These are phyloP conservation scores for Callosobruchus maculatus DNA, from an alignment of 2,888 invertebrate genomes.

Conservation along the genomic window DNA sequence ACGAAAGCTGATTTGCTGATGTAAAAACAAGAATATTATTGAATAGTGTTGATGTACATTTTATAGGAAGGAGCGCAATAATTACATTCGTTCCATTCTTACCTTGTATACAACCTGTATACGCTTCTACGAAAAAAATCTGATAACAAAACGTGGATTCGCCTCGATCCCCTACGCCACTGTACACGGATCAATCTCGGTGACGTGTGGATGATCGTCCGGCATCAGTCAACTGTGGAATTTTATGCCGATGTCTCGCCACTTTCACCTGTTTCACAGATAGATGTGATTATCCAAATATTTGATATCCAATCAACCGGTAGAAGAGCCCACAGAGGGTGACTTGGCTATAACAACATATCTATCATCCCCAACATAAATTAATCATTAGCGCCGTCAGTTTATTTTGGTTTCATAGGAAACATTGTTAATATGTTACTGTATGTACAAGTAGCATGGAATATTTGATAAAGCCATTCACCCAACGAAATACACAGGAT, in stretches of 20 bases:
- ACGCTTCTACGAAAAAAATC: neutral
- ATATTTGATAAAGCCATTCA: too few relatives aligned
- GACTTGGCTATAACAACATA: neutral
- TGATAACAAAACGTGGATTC: neutral
- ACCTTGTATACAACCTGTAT: too few relatives aligned
- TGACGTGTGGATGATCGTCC: neutral
- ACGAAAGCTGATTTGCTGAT: too few relatives aligned
- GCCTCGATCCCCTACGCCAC: neutral
- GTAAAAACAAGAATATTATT: too few relatives aligned
- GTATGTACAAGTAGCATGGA: too few relatives aligned
- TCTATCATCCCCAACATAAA: neutral
- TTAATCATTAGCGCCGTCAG: neutral
- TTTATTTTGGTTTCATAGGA: neutral
- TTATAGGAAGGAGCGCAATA: too few relatives aligned
- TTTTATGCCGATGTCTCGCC: neutral
- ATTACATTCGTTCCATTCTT: too few relatives aligned
- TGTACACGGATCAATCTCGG: neutral
- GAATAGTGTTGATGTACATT: too few relatives aligned
- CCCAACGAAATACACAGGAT: too few relatives aligned
- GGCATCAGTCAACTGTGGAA: neutral
- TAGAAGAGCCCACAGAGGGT: neutral
- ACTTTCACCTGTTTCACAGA: neutral
- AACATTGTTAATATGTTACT: too few relatives aligned
- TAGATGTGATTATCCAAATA: neutral
- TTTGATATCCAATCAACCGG: neutral